These are phyloP conservation scores for Pithys albifrons DNA, from an alignment of 2,113 vertebrate species.

Conservation along the genomic window DNA sequence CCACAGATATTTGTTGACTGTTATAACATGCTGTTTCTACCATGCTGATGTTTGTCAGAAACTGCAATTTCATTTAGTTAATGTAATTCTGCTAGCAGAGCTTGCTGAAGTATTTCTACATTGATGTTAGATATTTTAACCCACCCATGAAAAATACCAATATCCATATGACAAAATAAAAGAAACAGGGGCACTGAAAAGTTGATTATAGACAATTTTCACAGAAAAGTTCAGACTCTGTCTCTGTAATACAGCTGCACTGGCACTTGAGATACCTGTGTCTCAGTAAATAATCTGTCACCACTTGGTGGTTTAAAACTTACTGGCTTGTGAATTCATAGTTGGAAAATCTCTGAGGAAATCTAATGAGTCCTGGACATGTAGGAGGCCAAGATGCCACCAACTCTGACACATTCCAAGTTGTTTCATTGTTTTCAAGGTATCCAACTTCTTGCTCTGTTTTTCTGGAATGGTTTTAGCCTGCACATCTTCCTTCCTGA, in stretches of 20 bases:
- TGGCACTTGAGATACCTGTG: not conserved
- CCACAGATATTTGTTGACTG: not conserved
- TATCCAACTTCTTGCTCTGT: not conserved
- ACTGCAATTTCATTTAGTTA: not conserved
- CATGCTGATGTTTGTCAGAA: not conserved
- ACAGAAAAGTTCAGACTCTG: not conserved
- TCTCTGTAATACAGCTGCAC: not conserved
- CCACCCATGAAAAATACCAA: not conserved
- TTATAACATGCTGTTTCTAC: not conserved
- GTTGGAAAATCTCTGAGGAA: not conserved
- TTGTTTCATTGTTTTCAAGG: not conserved
- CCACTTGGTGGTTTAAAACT: not conserved
- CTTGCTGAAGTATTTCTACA: not conserved
- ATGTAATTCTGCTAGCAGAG: not conserved
- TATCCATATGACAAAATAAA: not conserved
- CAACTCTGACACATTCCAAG: not conserved
- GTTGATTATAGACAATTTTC: not conserved
- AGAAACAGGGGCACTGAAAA: not conserved
- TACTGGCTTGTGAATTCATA: not conserved
- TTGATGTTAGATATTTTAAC: not conserved
- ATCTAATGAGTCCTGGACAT: not conserved
- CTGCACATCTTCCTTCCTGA: not conserved
- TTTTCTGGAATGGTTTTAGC: not conserved
- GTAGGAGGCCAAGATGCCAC: not conserved
- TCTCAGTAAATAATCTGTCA: not conserved